Evolutionary conservation across 2,888 invertebrate genomes (phyloP).

Genomic region (Julus scandinavius): DNA sequence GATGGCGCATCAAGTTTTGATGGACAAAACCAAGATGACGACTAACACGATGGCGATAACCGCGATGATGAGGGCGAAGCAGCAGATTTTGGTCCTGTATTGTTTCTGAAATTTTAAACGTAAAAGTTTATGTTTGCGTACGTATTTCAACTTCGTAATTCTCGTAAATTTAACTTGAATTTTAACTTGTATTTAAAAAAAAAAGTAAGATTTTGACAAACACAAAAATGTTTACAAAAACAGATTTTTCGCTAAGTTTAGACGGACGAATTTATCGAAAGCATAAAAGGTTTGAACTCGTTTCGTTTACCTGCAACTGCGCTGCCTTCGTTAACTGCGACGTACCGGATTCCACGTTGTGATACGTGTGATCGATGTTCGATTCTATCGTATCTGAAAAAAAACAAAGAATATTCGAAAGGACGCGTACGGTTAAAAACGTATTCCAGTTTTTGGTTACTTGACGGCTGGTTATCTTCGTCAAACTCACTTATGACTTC

Average conservation of each 20-base stretch:
- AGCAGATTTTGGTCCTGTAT: conserved; percentile 51
- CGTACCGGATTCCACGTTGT: conserved; percentile 81
- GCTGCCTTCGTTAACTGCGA: conserved; percentile 84
- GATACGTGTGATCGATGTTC: conserved; percentile 79
- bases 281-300: no score
- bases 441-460: background rate
- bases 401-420: conserved; percentile 44
- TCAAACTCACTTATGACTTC: conserved; percentile 51
- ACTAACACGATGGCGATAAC: conserved; percentile 25
- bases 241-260: no score
- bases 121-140: no score
- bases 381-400: conserved; percentile 83
- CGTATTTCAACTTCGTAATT: no score
- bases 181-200: no score
- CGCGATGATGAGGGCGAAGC: conserved; percentile 44
- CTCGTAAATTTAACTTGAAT: no score
- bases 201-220: no score
- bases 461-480: no score
- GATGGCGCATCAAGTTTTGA: background rate
- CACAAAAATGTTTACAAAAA: no score
- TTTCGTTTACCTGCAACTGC: conserved; percentile 74
- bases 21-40: conserved; percentile 33
- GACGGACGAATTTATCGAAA: no score
- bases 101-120: conserved; percentile 46
- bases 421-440: background rate